These are phyloP conservation scores for Drosophila kuntzei DNA, from an alignment of 2,888 invertebrate species.

Conservation along the genomic window DNA sequence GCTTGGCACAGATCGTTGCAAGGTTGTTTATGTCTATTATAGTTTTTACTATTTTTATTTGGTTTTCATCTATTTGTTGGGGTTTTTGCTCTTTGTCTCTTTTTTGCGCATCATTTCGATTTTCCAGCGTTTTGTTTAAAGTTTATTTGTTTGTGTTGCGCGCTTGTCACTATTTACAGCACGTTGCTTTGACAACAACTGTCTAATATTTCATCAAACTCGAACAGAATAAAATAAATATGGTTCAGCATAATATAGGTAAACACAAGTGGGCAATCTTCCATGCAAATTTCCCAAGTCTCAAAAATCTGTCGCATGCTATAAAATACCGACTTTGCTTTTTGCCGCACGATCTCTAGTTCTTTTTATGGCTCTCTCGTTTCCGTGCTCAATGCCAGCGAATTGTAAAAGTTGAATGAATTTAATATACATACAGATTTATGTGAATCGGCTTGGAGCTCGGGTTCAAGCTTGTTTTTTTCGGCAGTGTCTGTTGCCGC, in stretches of 20 bases:
- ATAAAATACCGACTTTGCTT: conserved; percentile 20
- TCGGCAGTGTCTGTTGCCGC: conserved; percentile 37
- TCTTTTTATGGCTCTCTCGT: conserved; percentile 13
- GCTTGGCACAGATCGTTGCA: conserved; percentile 47
- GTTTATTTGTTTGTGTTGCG: conserved; percentile 43
- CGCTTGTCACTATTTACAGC: conserved; percentile 30
- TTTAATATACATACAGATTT: conserved; percentile 34
- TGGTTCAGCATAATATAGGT: background rate
- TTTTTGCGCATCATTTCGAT: conserved; percentile 47
- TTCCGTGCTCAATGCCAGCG: conserved; percentile 62
- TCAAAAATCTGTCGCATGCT: conserved; percentile 60
- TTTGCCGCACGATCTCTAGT: conserved; percentile 1
- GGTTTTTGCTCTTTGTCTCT: conserved; percentile 34
- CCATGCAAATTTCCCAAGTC: background rate
- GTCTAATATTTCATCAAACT: conserved; percentile 31
- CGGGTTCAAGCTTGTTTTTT: conserved; percentile 72
- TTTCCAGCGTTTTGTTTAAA: conserved; percentile 77
- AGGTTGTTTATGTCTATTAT: conserved; percentile 52
- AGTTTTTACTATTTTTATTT: conserved; percentile 29
- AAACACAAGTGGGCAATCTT: background rate
- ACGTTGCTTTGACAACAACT: conserved; percentile 7
- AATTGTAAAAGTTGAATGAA: conserved; percentile 81
- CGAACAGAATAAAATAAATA: background rate
- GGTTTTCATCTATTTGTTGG: conserved; percentile 20
- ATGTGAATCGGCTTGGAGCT: conserved; percentile 70